Evolutionary conservation across 2,888 invertebrate genomes (phyloP).

Genomic region (Amphipyra berbera): DNA sequence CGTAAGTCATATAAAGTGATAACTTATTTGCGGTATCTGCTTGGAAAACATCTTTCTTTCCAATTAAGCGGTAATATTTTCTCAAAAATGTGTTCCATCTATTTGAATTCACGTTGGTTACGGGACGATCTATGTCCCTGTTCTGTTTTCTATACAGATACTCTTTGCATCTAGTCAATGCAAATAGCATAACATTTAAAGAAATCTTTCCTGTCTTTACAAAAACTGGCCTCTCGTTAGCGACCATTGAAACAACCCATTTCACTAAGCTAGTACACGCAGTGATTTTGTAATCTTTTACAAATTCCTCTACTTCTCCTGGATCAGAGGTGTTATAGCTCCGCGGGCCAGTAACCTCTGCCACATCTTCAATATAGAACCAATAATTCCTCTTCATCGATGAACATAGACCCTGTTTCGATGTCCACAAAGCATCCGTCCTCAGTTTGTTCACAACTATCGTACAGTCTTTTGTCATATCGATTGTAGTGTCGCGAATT

Average conservation of each 20-base stretch:
- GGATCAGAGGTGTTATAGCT: constrained; percentile 91
- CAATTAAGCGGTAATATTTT: constrained; percentile 91
- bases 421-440: constrained; percentile 79
- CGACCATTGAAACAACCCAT: constrained; percentile 84
- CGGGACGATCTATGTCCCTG: constrained; percentile 91
- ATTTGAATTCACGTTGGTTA: constrained; percentile 77
- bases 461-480: constrained; percentile 68
- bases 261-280: constrained; percentile 94
- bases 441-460: constrained; percentile 80
- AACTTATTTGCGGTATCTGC: constrained; percentile 74
- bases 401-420: constrained; percentile 86
- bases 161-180: constrained; percentile 92
- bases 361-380: constrained; percentile 90
- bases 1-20: constrained; percentile 77
- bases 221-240: constrained; percentile 82
- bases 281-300: constrained; percentile 94
- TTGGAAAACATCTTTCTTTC: constrained; percentile 88
- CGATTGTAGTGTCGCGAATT: constrained; percentile 62
- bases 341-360: constrained; percentile 93
- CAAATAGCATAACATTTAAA: constrained; percentile 91
- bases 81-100: constrained; percentile 93
- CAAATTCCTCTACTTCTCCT: constrained; percentile 90
- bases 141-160: constrained; percentile 90
- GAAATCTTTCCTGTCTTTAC: constrained; percentile 88
- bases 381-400: constrained; percentile 91